These are phyloP conservation scores for Sebastes paucispinis DNA, from an alignment of 2,797 vertebrate species.

Conservation along the genomic window DNA sequence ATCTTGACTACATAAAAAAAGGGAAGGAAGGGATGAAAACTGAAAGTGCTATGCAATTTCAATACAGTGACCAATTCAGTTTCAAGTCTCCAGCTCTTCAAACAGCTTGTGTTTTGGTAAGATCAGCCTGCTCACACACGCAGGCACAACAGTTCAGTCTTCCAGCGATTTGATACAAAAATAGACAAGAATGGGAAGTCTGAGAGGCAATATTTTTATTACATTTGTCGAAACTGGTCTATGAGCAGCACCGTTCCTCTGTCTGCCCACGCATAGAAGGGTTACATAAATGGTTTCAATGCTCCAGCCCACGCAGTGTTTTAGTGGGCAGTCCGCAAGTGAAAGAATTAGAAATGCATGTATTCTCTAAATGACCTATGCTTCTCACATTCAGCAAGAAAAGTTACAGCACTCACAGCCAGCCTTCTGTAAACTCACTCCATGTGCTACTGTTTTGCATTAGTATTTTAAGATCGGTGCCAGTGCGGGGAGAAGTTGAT, in stretches of 20 bases:
- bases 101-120: background rate
- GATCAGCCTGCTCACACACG: background rate
- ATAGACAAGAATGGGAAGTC: conserved; percentile 36
- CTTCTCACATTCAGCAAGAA: conserved; percentile 34
- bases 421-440: background rate
- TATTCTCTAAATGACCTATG: conserved; percentile 50
- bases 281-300: conserved; percentile 66
- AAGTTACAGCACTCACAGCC: conserved; percentile 7
- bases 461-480: background rate
- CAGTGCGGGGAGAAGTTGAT: background rate
- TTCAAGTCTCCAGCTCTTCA: background rate
- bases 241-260: conserved; percentile 34
- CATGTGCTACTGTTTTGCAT: background rate
- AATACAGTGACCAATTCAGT: background rate
- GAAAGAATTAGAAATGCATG: conserved; percentile 58
- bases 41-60: background rate
- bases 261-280: conserved; percentile 50
- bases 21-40: background rate
- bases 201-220: conserved; percentile 55
- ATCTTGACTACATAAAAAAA: background rate
- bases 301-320: conserved; percentile 60
- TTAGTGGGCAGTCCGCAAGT: conserved; percentile 51
- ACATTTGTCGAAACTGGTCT: conserved; percentile 40
- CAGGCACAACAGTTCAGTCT: background rate
- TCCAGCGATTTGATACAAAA: conserved; percentile 19